Percentiles rank a stretch among this genome's conserved stretches.
phyloP scores from a whole-genome alignment of 2,888 invertebrate species.

The Drosophila niveifrons region DNA sequence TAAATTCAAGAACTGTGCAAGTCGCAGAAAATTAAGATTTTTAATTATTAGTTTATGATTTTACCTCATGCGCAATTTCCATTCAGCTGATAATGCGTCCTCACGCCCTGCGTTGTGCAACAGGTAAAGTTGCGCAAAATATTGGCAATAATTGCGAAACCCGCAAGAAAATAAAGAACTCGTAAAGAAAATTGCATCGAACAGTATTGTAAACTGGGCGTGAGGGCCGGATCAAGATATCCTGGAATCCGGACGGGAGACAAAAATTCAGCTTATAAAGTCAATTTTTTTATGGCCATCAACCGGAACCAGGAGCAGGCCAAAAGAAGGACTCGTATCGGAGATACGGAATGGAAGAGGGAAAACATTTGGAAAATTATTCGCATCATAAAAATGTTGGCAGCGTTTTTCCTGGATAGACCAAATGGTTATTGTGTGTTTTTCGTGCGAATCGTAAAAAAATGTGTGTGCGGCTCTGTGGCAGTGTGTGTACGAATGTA shows the following conservation, averaged over 20 bases:
- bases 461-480: conserved; percentile 20
- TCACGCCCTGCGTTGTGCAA: conserved; percentile 6
- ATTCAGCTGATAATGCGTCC: conserved; percentile 5
- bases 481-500: conserved; percentile 17
- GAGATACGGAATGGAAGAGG: conserved; percentile 36
- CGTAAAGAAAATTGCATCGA: conserved; percentile 20
- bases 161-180: conserved; percentile 32
- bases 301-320: conserved; percentile 44
- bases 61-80: neutral
- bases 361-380: conserved; percentile 72
- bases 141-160: conserved; percentile 44
- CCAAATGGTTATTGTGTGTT: conserved; percentile 19
- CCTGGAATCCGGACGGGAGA: conserved; percentile 24
- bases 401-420: conserved; percentile 55
- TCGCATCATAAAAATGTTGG: conserved; percentile 69
- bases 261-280: conserved; percentile 67
- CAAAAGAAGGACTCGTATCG: conserved; percentile 15
- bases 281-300: conserved; percentile 75
- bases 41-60: neutral
- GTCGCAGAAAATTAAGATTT: no score
- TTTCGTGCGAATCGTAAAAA: conserved; percentile 72
- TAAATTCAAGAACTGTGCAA: no score
- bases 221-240: conserved; percentile 44
- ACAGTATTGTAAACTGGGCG: conserved; percentile 60
- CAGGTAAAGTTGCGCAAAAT: conserved; percentile 34